A percentile compares a stretch with the other conserved stretches of the same genome.
Conservation (phyloP, 2,888 invertebrate species). For the Leptopilina syphax region DNA sequence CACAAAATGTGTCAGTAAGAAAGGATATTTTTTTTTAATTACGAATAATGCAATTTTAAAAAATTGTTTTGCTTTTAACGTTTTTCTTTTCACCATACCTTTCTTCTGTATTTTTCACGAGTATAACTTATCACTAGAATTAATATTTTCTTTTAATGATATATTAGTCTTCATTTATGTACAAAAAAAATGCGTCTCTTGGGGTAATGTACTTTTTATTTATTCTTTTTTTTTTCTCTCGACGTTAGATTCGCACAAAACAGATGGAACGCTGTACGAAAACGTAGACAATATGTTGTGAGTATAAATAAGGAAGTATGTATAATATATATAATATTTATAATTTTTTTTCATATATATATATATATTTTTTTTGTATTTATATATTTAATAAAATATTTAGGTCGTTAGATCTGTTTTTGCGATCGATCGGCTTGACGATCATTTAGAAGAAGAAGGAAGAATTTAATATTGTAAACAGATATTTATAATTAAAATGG, state of each 20-base stretch:
- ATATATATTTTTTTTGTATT: conserved; percentile 34
- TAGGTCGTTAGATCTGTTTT: conserved; percentile 56
- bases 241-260: conserved; percentile 37
- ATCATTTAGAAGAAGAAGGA: conserved; percentile 59
- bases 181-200: conserved; percentile 44
- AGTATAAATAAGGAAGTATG: conserved; percentile 54
- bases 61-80: conserved; percentile 36
- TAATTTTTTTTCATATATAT: conserved; percentile 25
- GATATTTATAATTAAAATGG: conserved; percentile 48
- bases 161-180: conserved; percentile 53
- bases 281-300: conserved; percentile 45
- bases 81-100: background rate
- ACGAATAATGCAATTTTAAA: conserved; percentile 32
- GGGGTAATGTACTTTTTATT: background rate
- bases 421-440: conserved; percentile 57
- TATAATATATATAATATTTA: conserved; percentile 41
- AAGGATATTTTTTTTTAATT: background rate
- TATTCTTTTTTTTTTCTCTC: no score
- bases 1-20: background rate
- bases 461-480: conserved; percentile 57
- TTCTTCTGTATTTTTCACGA: conserved; percentile 24
- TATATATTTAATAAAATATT: conserved; percentile 50
- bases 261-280: conserved; percentile 39
- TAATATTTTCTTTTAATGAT: conserved; percentile 48
- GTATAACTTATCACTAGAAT: conserved; percentile 44